phyloP scores from a whole-genome alignment of 2,797 vertebrate genomes.

The Coluber constrictor region DNA sequence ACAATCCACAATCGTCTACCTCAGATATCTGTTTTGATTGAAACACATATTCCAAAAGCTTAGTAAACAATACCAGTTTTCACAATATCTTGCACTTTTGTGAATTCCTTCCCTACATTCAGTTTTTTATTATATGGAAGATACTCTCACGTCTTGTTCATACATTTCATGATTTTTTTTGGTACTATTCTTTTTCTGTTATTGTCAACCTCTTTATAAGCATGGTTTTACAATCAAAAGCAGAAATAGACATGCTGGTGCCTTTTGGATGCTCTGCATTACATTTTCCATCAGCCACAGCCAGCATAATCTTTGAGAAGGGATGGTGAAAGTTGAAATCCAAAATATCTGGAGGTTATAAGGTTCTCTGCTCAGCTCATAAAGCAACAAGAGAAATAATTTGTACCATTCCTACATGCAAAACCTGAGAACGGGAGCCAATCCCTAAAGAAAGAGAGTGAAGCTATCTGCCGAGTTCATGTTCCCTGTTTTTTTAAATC shows the following conservation, averaged over 20 bases:
- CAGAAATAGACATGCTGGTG: neutral
- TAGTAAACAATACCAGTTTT: neutral
- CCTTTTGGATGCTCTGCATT: neutral
- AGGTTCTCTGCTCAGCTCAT: neutral
- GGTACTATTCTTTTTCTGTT: neutral
- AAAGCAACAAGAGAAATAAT: neutral
- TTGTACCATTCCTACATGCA: neutral
- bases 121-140: neutral
- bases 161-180: neutral
- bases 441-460: neutral
- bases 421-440: neutral
- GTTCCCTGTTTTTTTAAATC: neutral
- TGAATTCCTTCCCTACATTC: neutral
- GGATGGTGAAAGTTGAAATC: neutral
- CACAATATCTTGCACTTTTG: neutral
- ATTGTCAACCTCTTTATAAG: neutral
- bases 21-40: neutral
- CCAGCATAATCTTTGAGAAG: neutral
- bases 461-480: neutral
- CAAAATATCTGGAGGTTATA: neutral
- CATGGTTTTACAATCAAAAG: neutral
- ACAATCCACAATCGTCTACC: neutral
- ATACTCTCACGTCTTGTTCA: neutral
- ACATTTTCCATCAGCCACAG: neutral
- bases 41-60: neutral